Evolutionary conservation across 2,113 vertebrate species (phyloP).

Genomic region (Phyllostomus discolor): DNA sequence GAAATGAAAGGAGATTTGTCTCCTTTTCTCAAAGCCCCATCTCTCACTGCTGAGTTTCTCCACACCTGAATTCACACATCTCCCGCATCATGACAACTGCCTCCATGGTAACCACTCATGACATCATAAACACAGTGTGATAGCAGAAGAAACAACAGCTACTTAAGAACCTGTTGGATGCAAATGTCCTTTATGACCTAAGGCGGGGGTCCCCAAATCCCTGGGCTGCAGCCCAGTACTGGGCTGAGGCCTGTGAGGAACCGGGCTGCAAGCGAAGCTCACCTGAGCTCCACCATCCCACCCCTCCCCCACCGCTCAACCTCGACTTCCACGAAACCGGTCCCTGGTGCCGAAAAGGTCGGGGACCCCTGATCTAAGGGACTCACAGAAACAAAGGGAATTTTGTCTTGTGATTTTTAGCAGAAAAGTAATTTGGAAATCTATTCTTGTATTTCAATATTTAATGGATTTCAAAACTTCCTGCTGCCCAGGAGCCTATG

Average conservation of each 20-base stretch:
- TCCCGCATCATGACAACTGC: slow-evolving; percentile 33
- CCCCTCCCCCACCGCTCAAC: too few relatives aligned
- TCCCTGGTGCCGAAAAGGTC: too few relatives aligned
- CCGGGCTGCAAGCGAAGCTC: too few relatives aligned
- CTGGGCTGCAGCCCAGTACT: too few relatives aligned
- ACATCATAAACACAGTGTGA: slow-evolving; percentile 31
- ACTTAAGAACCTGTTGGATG: background rate
- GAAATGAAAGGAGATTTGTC: slow-evolving; percentile 36
- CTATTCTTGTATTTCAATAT: slow-evolving; percentile 11
- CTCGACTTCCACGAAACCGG: too few relatives aligned
- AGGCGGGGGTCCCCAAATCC: background rate
- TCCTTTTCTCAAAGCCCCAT: slow-evolving; percentile 47
- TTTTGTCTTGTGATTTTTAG: slow-evolving; percentile 12
- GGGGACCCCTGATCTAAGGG: background rate
- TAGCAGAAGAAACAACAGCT: background rate
- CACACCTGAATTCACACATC: slow-evolving; percentile 67
- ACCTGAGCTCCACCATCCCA: too few relatives aligned
- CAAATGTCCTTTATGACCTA: background rate
- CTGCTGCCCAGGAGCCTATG: background rate
- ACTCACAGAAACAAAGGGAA: background rate
- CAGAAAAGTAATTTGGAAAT: slow-evolving; percentile 21
- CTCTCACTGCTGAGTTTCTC: slow-evolving; percentile 42
- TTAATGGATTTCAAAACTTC: slow-evolving; percentile 34
- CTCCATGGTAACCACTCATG: slow-evolving; percentile 52
- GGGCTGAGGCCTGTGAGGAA: background rate